A percentile compares a stretch with the other conserved stretches of the same genome.
These are phyloP conservation scores for Toxonevra muliebris DNA, from an alignment of 2,888 invertebrate genomes.

Conservation along the genomic window DNA sequence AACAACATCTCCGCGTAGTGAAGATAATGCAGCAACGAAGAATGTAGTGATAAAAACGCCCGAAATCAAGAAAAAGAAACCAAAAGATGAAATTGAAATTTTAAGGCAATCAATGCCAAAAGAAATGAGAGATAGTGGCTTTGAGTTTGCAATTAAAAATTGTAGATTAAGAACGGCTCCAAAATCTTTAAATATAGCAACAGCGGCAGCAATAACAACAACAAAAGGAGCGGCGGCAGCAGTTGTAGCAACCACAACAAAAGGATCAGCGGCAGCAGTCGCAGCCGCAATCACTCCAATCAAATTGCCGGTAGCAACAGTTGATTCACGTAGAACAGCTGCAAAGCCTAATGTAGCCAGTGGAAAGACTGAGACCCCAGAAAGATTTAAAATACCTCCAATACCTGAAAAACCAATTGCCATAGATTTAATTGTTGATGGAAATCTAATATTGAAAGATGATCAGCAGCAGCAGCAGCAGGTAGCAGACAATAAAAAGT, in stretches of 20 bases:
- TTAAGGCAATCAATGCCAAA: slow-evolving; percentile 40
- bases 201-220: background rate
- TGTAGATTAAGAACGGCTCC: slow-evolving; percentile 10
- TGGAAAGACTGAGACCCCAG: slow-evolving; percentile 6
- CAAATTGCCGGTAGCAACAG: background rate
- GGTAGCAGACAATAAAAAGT: background rate
- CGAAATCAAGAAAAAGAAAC: slow-evolving; percentile 15
- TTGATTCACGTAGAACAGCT: background rate
- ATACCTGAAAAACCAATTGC: too few species aligned
- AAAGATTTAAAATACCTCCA: background rate
- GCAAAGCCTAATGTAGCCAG: background rate
- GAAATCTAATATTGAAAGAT: too few species aligned
- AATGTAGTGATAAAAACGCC: background rate
- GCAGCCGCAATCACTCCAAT: background rate
- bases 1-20: background rate
- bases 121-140: slow-evolving; percentile 38
- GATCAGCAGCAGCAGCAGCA: background rate
- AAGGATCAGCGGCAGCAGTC: background rate
- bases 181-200: too few species aligned
- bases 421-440: too few species aligned
- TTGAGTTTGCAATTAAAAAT: slow-evolving; percentile 25
- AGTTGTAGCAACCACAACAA: too few species aligned
- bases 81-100: slow-evolving; percentile 31
- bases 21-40: slow-evolving; percentile 1
- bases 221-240: background rate